Base-by-base conservation (phyloP, 2,113 vertebrate genomes). In the Copsychus sechellarum region DNA sequence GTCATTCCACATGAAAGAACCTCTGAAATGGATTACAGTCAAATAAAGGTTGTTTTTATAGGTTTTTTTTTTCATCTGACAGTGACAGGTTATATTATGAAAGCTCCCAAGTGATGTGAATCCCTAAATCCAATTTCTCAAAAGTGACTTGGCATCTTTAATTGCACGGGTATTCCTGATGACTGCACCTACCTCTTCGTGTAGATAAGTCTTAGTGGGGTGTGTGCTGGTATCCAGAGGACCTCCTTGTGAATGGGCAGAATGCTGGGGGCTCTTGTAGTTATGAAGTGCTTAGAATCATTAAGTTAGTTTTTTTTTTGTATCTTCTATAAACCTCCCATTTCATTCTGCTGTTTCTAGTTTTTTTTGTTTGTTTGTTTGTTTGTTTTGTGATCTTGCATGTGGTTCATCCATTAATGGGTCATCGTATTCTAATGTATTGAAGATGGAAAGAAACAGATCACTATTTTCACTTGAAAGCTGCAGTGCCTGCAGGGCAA, bases 391-490 rank as follows among this genome's bases (percentile, higher is more conserved):
- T 60, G 23, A 56, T 94, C 58, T 66, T 82, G 26, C 15, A 6
- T 93, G 42, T 28, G 38, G 47, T 82, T 82, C 0, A 2, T 70
- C 57, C 31, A 7, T 61, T 91, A 82, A 29, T 65, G 54, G 45
- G 13, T 88, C 70, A 62, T 58, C 54, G 20, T 61, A 72, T 36
- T 81, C 47, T 54, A 81, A 78, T 67, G 11, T 95, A 95, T 95
- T 94, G 95, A 91, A 86, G 93, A 97, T 96, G 94, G 95, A 97
- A 96, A 95, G 94, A 95, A 93, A 88, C 81, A 53, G 87, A 96
- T 97, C 91, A 69, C 81, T 54, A 58, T 80, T 72, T 61, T 95
- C 91, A 69, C 84, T 93, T 82, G 70, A 50, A 82, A 92, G 95
- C 93, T 90, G 91, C 50, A 92, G n/a, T 91, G 94, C 92, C 94